phyloP scores from a whole-genome alignment of 2,113 vertebrate genomes.

The Terrapene triunguis region DNA sequence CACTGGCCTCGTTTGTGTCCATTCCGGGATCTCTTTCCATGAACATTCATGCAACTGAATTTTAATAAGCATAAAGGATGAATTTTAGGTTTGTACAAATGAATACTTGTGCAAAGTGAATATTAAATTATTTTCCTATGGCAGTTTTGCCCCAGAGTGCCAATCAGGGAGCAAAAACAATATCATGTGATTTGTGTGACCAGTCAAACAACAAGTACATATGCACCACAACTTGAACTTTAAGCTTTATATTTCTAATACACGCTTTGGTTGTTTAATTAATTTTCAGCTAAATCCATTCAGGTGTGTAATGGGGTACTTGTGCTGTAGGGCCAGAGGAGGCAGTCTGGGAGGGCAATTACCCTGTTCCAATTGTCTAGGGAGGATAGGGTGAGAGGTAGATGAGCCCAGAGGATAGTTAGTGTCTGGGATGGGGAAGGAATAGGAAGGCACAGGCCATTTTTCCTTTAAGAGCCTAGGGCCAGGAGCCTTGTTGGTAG shows the following conservation, averaged over 20 bases:
- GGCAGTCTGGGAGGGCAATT: too few species aligned
- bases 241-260: slow-evolving; percentile 26
- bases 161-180: background rate
- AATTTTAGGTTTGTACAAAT: background rate
- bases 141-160: background rate
- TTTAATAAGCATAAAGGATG: slow-evolving; percentile 9
- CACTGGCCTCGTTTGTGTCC: background rate
- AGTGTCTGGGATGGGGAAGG: too few species aligned
- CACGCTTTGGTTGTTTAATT: slow-evolving; percentile 32
- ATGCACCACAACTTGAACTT: slow-evolving; percentile 42
- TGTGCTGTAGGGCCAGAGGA: too few species aligned
- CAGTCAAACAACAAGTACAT: background rate
- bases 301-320: background rate
- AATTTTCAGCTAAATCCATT: slow-evolving; percentile 33
- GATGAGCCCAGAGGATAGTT: too few species aligned
- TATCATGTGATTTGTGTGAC: background rate
- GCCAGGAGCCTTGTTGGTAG: too few species aligned
- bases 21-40: slow-evolving; percentile 6
- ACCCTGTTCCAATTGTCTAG: too few species aligned
- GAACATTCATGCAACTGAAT: slow-evolving; percentile 17
- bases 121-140: background rate
- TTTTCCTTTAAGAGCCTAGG: too few species aligned
- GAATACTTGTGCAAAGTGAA: slow-evolving; percentile 17
- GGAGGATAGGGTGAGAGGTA: too few species aligned
- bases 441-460: too few species aligned